Evolutionary conservation across 2,888 invertebrate genomes (phyloP), one percentile per base, ranked within the genome.

Genomic region (Euzetes globulus): DNA sequence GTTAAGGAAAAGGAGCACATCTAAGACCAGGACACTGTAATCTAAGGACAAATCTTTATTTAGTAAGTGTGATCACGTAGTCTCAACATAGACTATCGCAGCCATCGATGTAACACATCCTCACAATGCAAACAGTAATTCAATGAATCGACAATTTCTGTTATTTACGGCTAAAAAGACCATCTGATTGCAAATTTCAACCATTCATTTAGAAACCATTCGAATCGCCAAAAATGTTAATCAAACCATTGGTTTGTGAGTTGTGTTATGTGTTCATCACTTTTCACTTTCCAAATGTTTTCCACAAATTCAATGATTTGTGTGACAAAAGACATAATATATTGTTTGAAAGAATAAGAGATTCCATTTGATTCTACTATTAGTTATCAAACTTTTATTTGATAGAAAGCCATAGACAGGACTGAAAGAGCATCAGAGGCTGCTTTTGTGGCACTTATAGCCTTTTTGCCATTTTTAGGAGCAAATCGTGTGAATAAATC

Each of bases 401-500:
- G 9, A 22, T 1, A 41, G 41, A 41, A 41, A 52, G 52, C 52
- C 52, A 52, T 52, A 41, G 41, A 41, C 41, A 41, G 52, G 52
- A 52, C 19, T 52, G 25, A 19, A 52, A 52, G 25, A 13, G 52
- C 52, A 52, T 52, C 25, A 22, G 52, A 52, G 25, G 52, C 52
- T n/a, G 52, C 25, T 52, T 22, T 22, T 22, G 52, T 25, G 11
- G 25, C 19, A 52, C 52, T 52, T 52, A 52, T 52, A 52, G 52
- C 52, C 52, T n/a, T 7, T 22, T 5, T 19, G 5, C 19, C 9
- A 6, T 52, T 52, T 52, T 52, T 52, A 52, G 52, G n/a, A 52
- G 52, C 52, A 52, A 52, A 52, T 52, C 25, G 52, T 52, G 52
- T 52, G 52, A 52, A 52, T 52, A 52, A 52, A 52, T 52, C 52